phyloP scores from a whole-genome alignment of 2,797 vertebrate genomes.

The Pteronotus mesoamericanus region DNA sequence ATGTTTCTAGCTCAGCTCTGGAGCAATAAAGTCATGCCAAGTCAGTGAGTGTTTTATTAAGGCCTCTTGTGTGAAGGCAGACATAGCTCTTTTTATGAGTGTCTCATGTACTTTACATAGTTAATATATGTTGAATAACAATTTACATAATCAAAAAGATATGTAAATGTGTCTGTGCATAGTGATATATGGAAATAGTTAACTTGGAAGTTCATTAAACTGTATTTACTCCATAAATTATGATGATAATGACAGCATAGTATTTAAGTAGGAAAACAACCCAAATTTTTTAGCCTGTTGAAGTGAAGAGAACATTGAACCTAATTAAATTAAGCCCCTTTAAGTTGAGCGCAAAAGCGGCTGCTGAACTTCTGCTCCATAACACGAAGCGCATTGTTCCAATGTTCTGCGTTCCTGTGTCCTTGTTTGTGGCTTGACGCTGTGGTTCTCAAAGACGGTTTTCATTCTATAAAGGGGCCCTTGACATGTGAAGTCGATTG shows the following conservation, averaged over 20 bases:
- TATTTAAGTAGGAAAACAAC: not conserved
- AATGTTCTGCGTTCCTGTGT: not conserved
- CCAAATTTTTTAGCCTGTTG: not conserved
- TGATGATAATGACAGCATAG: not conserved
- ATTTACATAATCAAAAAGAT: not conserved
- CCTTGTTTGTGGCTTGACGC: not conserved
- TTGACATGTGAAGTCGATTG: not conserved
- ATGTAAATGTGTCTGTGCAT: not conserved
- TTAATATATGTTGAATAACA: not conserved
- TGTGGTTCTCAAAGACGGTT: not conserved
- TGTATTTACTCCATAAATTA: not conserved
- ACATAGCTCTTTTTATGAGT: not conserved
- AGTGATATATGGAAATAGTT: not conserved
- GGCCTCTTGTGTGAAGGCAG: not conserved
- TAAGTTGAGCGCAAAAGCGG: not conserved
- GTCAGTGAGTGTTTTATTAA: not conserved
- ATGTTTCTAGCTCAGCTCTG: not conserved
- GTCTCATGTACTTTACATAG: not conserved
- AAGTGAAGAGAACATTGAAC: not conserved
- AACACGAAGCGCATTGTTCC: not conserved
- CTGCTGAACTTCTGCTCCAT: not conserved
- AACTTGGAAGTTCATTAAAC: not conserved
- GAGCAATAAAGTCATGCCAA: not conserved
- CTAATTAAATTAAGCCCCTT: not conserved
- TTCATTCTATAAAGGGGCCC: not conserved